These are phyloP conservation scores for Lordiphosa collinella DNA, from an alignment of 1,140 invertebrate genomes.

Conservation along the genomic window DNA sequence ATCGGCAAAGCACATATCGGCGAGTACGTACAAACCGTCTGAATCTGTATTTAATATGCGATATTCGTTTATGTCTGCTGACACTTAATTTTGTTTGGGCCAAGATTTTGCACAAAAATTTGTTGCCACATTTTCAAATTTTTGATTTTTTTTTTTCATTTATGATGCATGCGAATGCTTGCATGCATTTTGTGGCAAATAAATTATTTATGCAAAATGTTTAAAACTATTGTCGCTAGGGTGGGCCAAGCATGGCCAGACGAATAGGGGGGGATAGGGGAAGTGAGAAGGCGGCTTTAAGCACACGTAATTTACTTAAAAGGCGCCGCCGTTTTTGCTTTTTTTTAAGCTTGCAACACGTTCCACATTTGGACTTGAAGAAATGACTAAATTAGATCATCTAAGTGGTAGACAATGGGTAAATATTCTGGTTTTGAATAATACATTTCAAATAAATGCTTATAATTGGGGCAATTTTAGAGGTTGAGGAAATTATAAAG, in stretches of 20 bases:
- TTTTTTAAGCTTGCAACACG: conserved; percentile 28
- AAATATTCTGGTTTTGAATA: no score
- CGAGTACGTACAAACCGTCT: background rate
- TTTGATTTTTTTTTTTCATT: conserved; percentile 13
- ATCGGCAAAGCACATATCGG: background rate
- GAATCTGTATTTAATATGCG: conserved; percentile 33
- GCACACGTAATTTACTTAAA: conserved; percentile 58
- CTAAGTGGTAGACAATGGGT: no score
- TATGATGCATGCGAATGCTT: conserved; percentile 9
- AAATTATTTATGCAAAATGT: conserved; percentile 7
- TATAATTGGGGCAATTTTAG: no score
- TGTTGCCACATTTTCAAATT: background rate
- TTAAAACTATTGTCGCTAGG: conserved; percentile 29
- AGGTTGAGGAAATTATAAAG: no score
- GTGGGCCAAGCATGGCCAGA: background rate
- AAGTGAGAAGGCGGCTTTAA: conserved; percentile 6
- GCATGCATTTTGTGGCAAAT: conserved; percentile 6
- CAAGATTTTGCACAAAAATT: conserved; percentile 16
- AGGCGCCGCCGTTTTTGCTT: conserved; percentile 44
- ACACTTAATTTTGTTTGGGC: conserved; percentile 43
- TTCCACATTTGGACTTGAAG: conserved; percentile 5
- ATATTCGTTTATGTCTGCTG: conserved; percentile 36
- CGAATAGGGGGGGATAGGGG: background rate
- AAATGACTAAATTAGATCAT: no score
- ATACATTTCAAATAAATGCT: no score